Evolutionary conservation across 2,888 invertebrate species (phyloP), one percentile per base, ranked within the genome.

Genomic region (Campaea margaritaria): DNA sequence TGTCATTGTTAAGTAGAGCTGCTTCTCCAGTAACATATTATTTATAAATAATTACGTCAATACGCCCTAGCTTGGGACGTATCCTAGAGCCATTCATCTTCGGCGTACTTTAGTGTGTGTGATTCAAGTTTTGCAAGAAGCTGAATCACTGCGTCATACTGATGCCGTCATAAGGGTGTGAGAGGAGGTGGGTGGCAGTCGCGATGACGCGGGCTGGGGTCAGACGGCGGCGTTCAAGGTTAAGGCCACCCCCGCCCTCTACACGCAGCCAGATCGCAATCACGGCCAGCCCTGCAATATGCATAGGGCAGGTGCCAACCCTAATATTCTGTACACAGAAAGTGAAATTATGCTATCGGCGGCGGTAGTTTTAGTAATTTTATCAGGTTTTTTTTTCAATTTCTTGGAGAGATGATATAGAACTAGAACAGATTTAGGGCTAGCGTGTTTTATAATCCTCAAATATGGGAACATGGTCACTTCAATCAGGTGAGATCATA

Each of bases 151-250:
- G 60, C 36, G n/a, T 36, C 9, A 28, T 45, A 36, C 27, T 43
- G 16, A 43, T 42, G 48, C 16, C 16, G 28, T 48, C 15, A 21
- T 41, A 38, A 14, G 46, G 59, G 54, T 42, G 55, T 15, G 63
- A 67, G 50, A 54, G 68, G 31, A 9, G 31, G 31, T 31, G 10
- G 76, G 75, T 65, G 75, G 67, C 72, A 75, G 75, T 71, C 68
- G 73, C 62, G 72, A 74, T 76, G 75, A 74, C 74, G 79, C 74
- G 76, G 70, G 68, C 67, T 64, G 63, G 72, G 89, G 89, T 86
- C 88, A 89, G 90, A 88, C 87, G 83, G 82, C 79, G 83, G 79
- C 84, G 82, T 89, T 89, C 91, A 91, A 91, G 91, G 91, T 91
- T 86, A 91, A 91, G 91, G 91, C 84, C 88, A 76, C 74, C 78